phyloP scores from a whole-genome alignment of 2,888 invertebrate genomes.

The Perizoma flavofasciatum region DNA sequence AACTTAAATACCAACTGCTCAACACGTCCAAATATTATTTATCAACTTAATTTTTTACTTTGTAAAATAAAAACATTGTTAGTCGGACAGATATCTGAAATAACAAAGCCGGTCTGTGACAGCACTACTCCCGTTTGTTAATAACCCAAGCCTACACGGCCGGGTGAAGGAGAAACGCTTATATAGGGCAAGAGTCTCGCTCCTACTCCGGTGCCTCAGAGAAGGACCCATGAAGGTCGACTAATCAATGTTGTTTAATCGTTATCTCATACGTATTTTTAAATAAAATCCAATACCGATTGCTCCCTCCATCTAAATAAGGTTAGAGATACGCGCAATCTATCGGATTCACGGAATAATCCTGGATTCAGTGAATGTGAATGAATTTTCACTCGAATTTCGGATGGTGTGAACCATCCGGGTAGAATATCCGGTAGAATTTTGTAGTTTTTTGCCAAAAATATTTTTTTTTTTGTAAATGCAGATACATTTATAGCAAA shows the following conservation, averaged over 20 bases:
- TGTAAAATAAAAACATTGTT: background rate
- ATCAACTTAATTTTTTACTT: background rate
- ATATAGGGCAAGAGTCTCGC: conserved; percentile 43
- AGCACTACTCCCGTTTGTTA: conserved; percentile 31
- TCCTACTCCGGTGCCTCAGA: conserved; percentile 30
- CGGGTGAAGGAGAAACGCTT: conserved; percentile 55
- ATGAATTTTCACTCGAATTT: too few species aligned
- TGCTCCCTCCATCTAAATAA: background rate
- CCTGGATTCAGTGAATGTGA: too few species aligned
- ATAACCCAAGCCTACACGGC: conserved; percentile 39
- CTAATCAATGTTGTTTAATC: conserved; percentile 67
- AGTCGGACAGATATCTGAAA: background rate
- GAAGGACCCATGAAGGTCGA: conserved; percentile 43
- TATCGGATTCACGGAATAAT: background rate
- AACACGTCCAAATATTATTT: background rate
- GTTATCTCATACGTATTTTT: conserved; percentile 45
- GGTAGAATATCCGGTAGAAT: too few species aligned
- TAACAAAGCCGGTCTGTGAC: conserved; percentile 20
- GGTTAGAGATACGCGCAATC: conserved; percentile 1
- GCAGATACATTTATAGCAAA: too few species aligned
- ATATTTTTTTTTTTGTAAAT: too few species aligned
- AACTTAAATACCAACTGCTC: too few species aligned
- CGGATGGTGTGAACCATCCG: too few species aligned
- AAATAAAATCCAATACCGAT: conserved; percentile 9
- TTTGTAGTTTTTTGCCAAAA: too few species aligned